A percentile compares a stretch with the other conserved stretches of the same genome.
phyloP scores from a whole-genome alignment of 2,888 invertebrate genomes.

The Peribatodes rhomboidaria region DNA sequence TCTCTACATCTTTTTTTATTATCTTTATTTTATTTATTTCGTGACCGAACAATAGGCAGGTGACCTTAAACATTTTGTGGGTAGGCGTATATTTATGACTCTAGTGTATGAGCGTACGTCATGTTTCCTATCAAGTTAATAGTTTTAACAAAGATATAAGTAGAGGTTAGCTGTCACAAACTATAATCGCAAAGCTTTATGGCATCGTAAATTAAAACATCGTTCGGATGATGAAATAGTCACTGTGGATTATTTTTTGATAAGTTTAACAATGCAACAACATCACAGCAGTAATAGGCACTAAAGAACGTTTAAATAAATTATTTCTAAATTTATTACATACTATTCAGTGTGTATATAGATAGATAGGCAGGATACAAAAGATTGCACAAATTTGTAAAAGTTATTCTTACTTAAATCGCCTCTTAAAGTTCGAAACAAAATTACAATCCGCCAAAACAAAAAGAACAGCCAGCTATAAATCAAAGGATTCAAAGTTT shows the following conservation, averaged over 20 bases:
- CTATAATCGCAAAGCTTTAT: conserved; percentile 56
- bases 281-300: neutral
- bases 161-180: conserved; percentile 58
- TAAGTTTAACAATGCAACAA: neutral
- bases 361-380: too few species aligned
- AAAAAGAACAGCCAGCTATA: conserved; percentile 12
- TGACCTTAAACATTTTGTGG: conserved; percentile 40
- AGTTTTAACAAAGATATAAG: conserved; percentile 58
- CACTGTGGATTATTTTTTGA: neutral
- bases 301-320: too few species aligned
- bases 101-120: conserved; percentile 59
- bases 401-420: neutral
- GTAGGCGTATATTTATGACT: conserved; percentile 67
- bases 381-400: neutral
- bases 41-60: conserved; percentile 29
- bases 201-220: conserved; percentile 44
- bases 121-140: conserved; percentile 65
- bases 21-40: conserved; percentile 32
- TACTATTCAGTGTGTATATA: too few species aligned
- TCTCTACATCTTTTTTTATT: conserved; percentile 5
- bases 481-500: conserved; percentile 33
- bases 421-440: neutral
- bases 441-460: conserved; percentile 23
- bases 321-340: too few species aligned
- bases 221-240: conserved; percentile 26